phyloP scores from a whole-genome alignment of 2,888 invertebrate genomes.

The Torymus texanus region DNA sequence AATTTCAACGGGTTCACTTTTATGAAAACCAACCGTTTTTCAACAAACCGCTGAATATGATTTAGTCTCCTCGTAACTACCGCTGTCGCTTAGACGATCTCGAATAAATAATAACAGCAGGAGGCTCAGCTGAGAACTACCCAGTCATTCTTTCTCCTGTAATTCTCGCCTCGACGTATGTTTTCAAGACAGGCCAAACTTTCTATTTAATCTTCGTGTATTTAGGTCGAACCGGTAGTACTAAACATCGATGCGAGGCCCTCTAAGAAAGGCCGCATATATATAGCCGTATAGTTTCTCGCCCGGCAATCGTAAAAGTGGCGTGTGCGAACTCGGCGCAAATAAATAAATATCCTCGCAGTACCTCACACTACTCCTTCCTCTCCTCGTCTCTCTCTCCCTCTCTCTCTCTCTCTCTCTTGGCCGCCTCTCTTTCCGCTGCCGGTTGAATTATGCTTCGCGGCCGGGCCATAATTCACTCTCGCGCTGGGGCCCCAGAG shows the following conservation, averaged over 20 bases:
- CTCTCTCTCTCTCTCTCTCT: background rate
- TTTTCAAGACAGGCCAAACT: background rate
- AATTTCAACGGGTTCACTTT: too few species aligned
- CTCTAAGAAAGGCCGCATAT: background rate
- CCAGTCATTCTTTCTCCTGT: too few species aligned
- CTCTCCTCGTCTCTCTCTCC: background rate
- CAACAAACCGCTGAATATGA: too few species aligned
- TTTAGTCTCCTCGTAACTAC: too few species aligned
- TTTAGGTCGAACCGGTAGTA: slow-evolving; percentile 30
- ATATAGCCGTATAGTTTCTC: background rate
- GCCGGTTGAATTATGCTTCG: slow-evolving; percentile 70
- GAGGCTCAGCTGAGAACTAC: too few species aligned
- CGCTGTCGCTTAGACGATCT: too few species aligned
- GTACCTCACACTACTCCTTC: background rate
- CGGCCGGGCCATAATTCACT: slow-evolving; percentile 70
- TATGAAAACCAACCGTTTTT: too few species aligned
- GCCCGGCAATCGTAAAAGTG: slow-evolving; percentile 29
- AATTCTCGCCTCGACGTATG: background rate
- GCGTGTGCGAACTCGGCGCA: slow-evolving; percentile 28
- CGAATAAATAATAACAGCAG: too few species aligned
- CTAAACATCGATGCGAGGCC: background rate
- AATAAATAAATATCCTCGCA: slow-evolving; percentile 53
- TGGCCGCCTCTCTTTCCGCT: slow-evolving; percentile 51
- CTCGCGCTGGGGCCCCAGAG: slow-evolving; percentile 57
- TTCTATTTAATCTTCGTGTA: slow-evolving; percentile 33